phyloP scores from a whole-genome alignment of 2,888 invertebrate species.

The Marronus borbonicus region DNA sequence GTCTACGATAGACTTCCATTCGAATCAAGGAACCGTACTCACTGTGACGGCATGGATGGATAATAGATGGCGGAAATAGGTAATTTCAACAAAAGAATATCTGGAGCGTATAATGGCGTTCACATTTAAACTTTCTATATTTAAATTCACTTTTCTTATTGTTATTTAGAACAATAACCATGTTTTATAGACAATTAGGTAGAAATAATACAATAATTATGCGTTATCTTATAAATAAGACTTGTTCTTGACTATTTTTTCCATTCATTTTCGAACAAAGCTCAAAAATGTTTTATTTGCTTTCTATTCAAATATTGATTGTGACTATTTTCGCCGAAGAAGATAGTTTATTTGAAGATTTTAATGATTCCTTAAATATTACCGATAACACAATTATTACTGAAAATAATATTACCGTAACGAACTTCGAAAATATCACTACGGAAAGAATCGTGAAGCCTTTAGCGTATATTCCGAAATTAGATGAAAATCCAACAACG shows the following conservation, averaged over 20 bases:
- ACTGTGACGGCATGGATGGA: not conserved
- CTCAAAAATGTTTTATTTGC: constrained; percentile 14
- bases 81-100: constrained; percentile 11
- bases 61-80: constrained; percentile 33
- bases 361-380: constrained; percentile 10
- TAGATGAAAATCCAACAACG: not conserved
- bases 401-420: constrained; percentile 12
- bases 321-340: constrained; percentile 21
- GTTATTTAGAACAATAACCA: constrained; percentile 39
- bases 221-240: constrained; percentile 46
- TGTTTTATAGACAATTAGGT: constrained; percentile 46
- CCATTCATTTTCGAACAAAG: not conserved
- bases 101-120: constrained; percentile 31
- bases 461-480: not conserved
- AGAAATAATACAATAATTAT: constrained; percentile 47
- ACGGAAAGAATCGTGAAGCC: constrained; percentile 45
- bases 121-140: constrained; percentile 45
- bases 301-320: constrained; percentile 6
- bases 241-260: not conserved
- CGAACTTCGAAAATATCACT: constrained; percentile 30
- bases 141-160: constrained; percentile 27
- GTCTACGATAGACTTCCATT: constrained; percentile 26
- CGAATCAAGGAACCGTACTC: constrained; percentile 40
- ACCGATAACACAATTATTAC: constrained; percentile 4
- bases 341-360: constrained; percentile 39